Evolutionary conservation across 2,797 vertebrate species (phyloP).

Genomic region (Channa striata): DNA sequence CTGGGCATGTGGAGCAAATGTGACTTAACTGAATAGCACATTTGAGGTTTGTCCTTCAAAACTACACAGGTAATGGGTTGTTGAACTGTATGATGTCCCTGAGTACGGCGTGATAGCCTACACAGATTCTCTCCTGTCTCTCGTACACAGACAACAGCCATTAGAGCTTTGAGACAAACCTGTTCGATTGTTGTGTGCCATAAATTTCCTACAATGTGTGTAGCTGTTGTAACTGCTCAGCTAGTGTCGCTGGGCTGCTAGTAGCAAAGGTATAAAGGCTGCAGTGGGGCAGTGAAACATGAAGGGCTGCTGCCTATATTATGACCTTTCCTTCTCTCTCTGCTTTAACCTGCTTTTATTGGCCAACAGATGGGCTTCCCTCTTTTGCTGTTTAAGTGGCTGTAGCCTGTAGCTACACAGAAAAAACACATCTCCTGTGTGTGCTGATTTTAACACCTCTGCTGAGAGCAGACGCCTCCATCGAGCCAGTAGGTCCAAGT

Average conservation of each 20-base stretch:
- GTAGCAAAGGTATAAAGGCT: slow-evolving; percentile 50
- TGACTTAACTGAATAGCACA: slow-evolving; percentile 22
- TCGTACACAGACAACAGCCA: slow-evolving; percentile 31
- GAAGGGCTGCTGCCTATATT: slow-evolving; percentile 58
- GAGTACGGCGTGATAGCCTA: slow-evolving; percentile 42
- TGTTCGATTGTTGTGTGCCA: slow-evolving; percentile 27
- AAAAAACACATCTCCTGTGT: slow-evolving; percentile 67
- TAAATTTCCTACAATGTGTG: slow-evolving; percentile 49
- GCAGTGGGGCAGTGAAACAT: slow-evolving; percentile 64
- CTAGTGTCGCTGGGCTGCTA: slow-evolving; percentile 28
- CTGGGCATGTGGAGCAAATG: slow-evolving; percentile 13
- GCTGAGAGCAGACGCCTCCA: slow-evolving; percentile 18
- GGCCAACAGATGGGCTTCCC: slow-evolving; percentile 71
- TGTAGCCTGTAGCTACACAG: slow-evolving; percentile 58
- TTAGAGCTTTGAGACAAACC: slow-evolving; percentile 43
- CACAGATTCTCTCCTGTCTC: slow-evolving; percentile 2
- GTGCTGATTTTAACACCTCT: slow-evolving; percentile 49
- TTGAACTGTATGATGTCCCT: slow-evolving; percentile 35
- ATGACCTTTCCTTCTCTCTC: slow-evolving; percentile 41
- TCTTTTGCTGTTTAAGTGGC: slow-evolving; percentile 67
- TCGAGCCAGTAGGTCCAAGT: slow-evolving; percentile 10
- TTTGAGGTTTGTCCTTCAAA: slow-evolving; percentile 34
- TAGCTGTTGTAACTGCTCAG: slow-evolving; percentile 58
- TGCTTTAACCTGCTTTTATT: slow-evolving; percentile 69
- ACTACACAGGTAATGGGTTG: slow-evolving; percentile 39